Base-by-base conservation (phyloP, 2,113 vertebrate species). In the Spermophilus dauricus region DNA sequence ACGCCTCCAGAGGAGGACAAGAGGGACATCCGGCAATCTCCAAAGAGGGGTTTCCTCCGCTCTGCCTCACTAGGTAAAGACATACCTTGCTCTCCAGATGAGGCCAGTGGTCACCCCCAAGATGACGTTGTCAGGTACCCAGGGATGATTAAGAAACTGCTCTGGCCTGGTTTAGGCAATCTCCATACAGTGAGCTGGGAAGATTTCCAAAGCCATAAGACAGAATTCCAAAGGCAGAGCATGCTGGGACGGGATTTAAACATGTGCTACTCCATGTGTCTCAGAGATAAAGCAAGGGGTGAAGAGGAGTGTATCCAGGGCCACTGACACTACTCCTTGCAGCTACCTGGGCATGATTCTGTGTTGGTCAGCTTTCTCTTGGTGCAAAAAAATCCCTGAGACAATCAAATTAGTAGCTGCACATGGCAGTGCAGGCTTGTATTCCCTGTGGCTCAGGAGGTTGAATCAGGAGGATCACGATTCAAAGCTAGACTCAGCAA, bases 21-120 rank as follows among this genome's bases (percentile, higher is more conserved):
- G 98, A 98, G 98, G 92, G 98, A 98, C 89, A 93, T 32, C 48
- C 98, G 98, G 98, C 99, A 99, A 69, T 99, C 99, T 98, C 99
- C 99, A 0, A 99, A 99, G 98, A 99, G 99, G 98, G 99, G 99
- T 53, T 99, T 99, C 98, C 99, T 99, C 95, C 99, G 99, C 97
- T 99, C 99, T 16, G 99, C 99, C 96, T 99, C 99, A 63, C 98
- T 99, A 97, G 99, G 99, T 99, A 99, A 99, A 26, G 30, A 8
- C 53, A 65, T 17, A 4, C 39, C 39, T 17, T 6, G 4, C 45
- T 77, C 58, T 81, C 28, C 48, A 22, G 28, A 58, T 37, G 34
- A 26, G 26, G 22, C 22, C 28, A 0, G 22, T 24, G 30, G 45
- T 28, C 84, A 48, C 26, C 53, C n/a, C 61, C 3, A 4, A 32